Evolutionary conservation across 2,113 vertebrate species (phyloP).

Genomic region (Delphinapterus leucas): DNA sequence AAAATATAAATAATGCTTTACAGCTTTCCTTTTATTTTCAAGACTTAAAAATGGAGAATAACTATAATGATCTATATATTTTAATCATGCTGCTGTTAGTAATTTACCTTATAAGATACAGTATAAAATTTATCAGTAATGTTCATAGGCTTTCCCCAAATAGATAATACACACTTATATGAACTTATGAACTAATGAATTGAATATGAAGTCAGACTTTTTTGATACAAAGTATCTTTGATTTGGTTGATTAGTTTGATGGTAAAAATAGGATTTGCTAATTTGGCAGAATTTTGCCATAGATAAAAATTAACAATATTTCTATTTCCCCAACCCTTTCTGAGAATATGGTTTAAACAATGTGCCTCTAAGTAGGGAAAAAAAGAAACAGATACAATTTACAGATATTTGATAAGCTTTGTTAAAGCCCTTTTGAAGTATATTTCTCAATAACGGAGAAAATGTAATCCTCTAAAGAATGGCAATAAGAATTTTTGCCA

Average conservation of each 20-base stretch:
- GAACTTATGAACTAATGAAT: not conserved
- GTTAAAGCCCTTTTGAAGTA: not conserved
- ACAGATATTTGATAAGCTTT: not conserved
- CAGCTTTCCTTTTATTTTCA: not conserved
- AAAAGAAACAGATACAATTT: not conserved
- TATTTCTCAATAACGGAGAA: not conserved
- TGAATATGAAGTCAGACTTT: conserved; percentile 1
- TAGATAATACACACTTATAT: not conserved
- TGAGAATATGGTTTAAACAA: not conserved
- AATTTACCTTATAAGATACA: not conserved
- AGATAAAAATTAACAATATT: conserved; percentile 30
- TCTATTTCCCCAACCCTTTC: not conserved
- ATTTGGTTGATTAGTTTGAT: not conserved
- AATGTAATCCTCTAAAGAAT: not conserved
- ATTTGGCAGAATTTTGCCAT: not conserved
- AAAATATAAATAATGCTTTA: conserved; percentile 27
- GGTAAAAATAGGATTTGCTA: not conserved
- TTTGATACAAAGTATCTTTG: not conserved
- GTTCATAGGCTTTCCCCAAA: not conserved
- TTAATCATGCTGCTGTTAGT: not conserved
- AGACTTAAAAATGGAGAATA: conserved; percentile 25
- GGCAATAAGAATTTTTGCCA: not conserved
- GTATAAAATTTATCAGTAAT: not conserved
- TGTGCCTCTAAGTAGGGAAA: not conserved
- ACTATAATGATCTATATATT: not conserved